Percentiles rank a stretch among this genome's conserved stretches.
Conservation (phyloP, 2,113 vertebrate species). For the Amia ocellicauda region DNA sequence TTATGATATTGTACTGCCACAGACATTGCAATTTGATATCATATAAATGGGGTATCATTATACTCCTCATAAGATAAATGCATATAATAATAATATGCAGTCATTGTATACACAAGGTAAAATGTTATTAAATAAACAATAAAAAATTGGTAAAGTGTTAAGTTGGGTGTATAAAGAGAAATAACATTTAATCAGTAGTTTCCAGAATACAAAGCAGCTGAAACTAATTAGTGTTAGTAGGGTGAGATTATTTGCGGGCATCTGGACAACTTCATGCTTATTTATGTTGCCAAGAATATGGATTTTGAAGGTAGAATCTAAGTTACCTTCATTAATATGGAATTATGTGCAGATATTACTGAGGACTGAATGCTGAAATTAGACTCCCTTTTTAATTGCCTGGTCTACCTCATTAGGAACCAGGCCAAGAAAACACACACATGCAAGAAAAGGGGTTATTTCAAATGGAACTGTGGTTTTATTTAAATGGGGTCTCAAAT, state of each 20-base stretch:
- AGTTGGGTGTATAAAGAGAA: no score
- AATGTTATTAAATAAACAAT: no score
- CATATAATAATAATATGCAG: no score
- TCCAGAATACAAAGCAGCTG: background rate
- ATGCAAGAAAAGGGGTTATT: no score
- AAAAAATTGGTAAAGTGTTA: no score
- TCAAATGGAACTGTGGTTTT: no score
- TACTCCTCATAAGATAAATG: no score
- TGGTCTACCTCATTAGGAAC: background rate
- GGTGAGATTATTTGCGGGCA: slow-evolving; percentile 35
- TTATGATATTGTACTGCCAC: no score
- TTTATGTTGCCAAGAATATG: slow-evolving; percentile 45
- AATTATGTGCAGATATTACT: background rate
- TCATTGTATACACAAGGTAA: no score
- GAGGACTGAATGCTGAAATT: background rate
- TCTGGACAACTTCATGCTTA: slow-evolving; percentile 46
- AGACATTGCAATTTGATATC: no score
- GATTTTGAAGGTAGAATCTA: slow-evolving; percentile 34
- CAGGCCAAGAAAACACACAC: background rate
- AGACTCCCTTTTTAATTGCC: background rate
- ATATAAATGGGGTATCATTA: no score
- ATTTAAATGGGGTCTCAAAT: no score
- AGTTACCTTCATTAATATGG: slow-evolving; percentile 10
- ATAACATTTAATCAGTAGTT: background rate
- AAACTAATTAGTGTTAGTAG: slow-evolving; percentile 16